Base-by-base conservation (phyloP, 2,888 invertebrate genomes). In the Drosophila melanosoma region DNA sequence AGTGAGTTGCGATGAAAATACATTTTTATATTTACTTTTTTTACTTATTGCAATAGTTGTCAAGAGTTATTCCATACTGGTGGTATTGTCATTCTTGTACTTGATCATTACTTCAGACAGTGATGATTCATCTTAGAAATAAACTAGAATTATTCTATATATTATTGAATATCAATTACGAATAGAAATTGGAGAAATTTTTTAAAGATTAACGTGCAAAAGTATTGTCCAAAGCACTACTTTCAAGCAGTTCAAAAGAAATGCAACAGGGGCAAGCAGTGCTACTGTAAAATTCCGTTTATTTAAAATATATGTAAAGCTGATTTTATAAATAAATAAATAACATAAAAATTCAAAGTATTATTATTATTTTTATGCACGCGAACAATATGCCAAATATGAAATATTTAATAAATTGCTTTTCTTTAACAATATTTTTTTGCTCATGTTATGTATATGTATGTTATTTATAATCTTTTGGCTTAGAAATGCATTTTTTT, bases 61-160 rank as follows among this genome's bases (percentile, higher is more conserved):
- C 58, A 79, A 82, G 60, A 17, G 33, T 36, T 79, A 82, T 66
- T 45, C 35, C 48, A 42, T 79, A 69, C 26, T 82, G 63, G 79
- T 79, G 48, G 79, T 82, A 8, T 36, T 66, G 15, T 79, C 79
- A 0, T 79, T 82, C 36, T 20, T 82, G 33, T 75, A 79, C 23
- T 42, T 36, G 59, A 20, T 79, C 7, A 66, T 82, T 0, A 17
- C 26, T 17, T 40, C 69, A 11, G 79, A 74, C 42, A 82, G 79
- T 36, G 82, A 79, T 3, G 75, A 69, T n/a, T 79, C 74, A 1
- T 3, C 26, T 8, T 78, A 26, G 53, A 8, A 15, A 15, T 11
- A 8, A 23, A 20, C 5, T 15, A 4, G 20, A 33, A 20, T 15
- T 8, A 32, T n/a, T 4, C 8, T 15, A 5, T 32, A 20, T 32